Percentiles rank a stretch among this genome's conserved stretches.
Conservation (phyloP, 2,888 invertebrate genomes). For the Neuroscelio doddi region DNA sequence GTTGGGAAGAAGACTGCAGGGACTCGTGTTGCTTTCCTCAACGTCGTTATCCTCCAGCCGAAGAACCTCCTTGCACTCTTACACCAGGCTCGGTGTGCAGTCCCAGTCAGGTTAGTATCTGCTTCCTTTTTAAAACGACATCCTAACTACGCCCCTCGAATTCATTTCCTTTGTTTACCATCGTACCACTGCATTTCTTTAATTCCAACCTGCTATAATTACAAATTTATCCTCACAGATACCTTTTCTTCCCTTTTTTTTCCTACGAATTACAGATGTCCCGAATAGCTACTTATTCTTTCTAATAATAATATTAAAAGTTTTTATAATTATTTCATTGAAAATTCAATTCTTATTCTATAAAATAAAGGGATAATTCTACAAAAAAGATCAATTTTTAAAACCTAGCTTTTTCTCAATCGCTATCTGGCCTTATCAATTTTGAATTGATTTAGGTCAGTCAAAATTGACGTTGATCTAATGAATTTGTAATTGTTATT, state of each 20-base stretch:
- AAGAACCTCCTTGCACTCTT: constrained; percentile 89
- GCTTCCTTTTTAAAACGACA: constrained; percentile 20
- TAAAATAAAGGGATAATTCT: too few species aligned
- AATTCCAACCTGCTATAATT: constrained; percentile 31
- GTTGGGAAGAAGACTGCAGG: constrained; percentile 97
- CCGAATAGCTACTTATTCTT: too few species aligned
- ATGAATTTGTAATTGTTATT: too few species aligned
- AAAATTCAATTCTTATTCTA: too few species aligned
- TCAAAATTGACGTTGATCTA: too few species aligned
- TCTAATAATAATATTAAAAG: too few species aligned
- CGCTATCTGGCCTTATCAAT: too few species aligned
- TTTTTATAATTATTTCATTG: too few species aligned
- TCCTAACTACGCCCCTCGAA: constrained; percentile 15
- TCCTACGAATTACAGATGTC: too few species aligned
- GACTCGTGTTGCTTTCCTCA: constrained; percentile 96
- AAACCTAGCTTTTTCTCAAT: too few species aligned
- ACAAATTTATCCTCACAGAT: constrained; percentile 14
- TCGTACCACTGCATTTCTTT: constrained; percentile 18
- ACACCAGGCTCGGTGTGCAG: constrained; percentile 86
- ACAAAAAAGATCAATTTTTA: too few species aligned
- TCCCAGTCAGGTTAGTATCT: constrained; percentile 81
- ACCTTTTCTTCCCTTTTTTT: constrained; percentile 1
- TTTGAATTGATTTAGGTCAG: too few species aligned
- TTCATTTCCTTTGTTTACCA: constrained; percentile 23
- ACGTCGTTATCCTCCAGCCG: constrained; percentile 82